Base-by-base conservation (phyloP, 2,113 vertebrate species). In the Grantiella picta region DNA sequence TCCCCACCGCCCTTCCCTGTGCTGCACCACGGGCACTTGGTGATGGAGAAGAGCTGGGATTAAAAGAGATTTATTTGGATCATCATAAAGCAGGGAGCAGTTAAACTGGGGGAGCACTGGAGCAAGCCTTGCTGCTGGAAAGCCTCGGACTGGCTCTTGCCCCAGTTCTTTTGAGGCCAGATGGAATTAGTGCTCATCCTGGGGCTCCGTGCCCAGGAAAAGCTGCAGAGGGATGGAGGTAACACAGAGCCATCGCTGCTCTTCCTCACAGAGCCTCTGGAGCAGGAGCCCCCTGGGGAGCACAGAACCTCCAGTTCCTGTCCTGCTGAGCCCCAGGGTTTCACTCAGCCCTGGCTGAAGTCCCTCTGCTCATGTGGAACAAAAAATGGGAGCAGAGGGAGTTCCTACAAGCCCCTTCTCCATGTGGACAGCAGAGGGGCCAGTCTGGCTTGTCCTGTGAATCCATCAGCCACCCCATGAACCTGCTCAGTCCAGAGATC, bases 11-110 rank as follows among this genome's bases (percentile, higher is more conserved):
- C 63, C 60, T 25, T 25, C 57, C 57, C 52, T 4, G 22, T 2
- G 8, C n/a, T 24, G 53, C 29, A 2, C 17, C 61, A 13, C 0
- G 6, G 84, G 73, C 79, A 33, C 36, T 1, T 7, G 9, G n/a
- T 0, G 1, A 21, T 10, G 61, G 90, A 56, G 69, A 84, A 49
- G 81, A 47, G 77, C 89, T 49, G 93, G 78, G 87, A 95, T 94
- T 84, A 65, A 23, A 54, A 13, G 56, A 86, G 92, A 94, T 96
- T 91, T 76, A n/a, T 56, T 10, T 56, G 84, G 92, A 52, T 85
- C 60, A 93, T 44, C 66, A 52, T 1, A 52, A 59, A 53, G 79
- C 18, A 12, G 79, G 70, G 75, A 93, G 70, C 81, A 53, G 61
- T 35, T 52, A 36, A 79, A 87, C 33, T 49, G 88, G 92, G 0